Base-by-base conservation (phyloP, 1,140 invertebrate species). In the Ceratoteleas bidentatus region DNA sequence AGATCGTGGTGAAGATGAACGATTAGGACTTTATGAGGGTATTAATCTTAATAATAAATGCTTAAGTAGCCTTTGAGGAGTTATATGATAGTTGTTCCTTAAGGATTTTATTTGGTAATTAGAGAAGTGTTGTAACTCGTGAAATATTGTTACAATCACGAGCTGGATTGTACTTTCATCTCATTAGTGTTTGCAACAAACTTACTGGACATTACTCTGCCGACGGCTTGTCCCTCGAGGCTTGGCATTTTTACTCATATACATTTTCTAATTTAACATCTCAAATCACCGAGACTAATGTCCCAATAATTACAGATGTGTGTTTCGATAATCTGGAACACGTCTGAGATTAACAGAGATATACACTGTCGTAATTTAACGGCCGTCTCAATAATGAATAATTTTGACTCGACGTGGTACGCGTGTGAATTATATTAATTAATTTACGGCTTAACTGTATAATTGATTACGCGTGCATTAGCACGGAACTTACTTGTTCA, bases 11-110 rank as follows among this genome's bases (percentile, higher is more conserved):
- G 64, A 49, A 57, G 53, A 68, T 64, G 34, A 52, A 64, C 61
- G 61, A 64, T 68, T 68, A 68, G 64, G 64, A 49, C 38, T 68
- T 68, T 34, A 68, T 56, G 40, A 56, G 32, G 53, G 64, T 47
- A 57, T 68, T 68, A 57, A 56, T 57, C 14, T 57, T 49, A 68
- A 68, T 68, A 68, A 68, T 57, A 38, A 3, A 54, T 66, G n/a
- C 13, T 56, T 5, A 34, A 66, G 52, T 45, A 66, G 36, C 24
- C 16, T 56, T 66, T 36, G 33, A 45, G 64, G 13, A 43, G 32
- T 56, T 66, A 66, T 66, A 14, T 24, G n/a, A 54, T 34, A 38
- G 7, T 47, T 45, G 45, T 45, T 14, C 56, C 24, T 5, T 43
- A 32, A 43, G 8, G 24, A 38, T 53, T 65, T 54, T 16, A 47